Evolutionary conservation across 2,113 vertebrate genomes (phyloP), one percentile per base, ranked within the genome.

Genomic region (Hippocampus comes): DNA sequence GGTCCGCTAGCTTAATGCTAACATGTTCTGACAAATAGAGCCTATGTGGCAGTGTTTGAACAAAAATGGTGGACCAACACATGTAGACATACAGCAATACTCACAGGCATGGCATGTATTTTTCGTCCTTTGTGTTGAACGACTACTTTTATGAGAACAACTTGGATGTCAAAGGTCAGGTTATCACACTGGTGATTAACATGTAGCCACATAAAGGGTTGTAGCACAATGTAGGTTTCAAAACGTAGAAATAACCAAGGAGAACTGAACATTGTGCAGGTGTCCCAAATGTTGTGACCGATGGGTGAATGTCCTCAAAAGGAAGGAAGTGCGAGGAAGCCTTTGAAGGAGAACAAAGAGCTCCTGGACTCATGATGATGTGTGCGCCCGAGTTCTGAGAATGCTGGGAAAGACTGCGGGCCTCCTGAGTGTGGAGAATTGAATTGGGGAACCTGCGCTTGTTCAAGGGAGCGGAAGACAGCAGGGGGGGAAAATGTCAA

Each of bases 401-500:
- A 49, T 46, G 17, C 49, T 68, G 71, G 82, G 76, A 86, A 66
- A 81, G 63, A 63, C 59, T 53, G 56, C 75, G 14, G 65, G 34
- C 66, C 41, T 60, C 78, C 27, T 30, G 57, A 68, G 71, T 73
- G 27, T 84, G 82, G 72, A 83, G 81, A 81, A 84, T 68, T 72
- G 78, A 82, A 84, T 71, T 75, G 12, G 83, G 71, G 77, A 56
- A 61, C 65, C 69, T 71, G 70, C 81, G 85, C 85, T 87, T 85
- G 82, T 64, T 68, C 71, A 87, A 79, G 71, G 43, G 68, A 68
- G 74, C 51, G 34, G 78, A 84, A 42, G 70, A 75, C 81, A 72
- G 75, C 74, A 69, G 76, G 79, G 68, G 70, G 80, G 74, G 83
- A 5, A 84, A 82, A 84, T 77, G 79, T 82, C 80, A 83, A 84